These are phyloP conservation scores for Apolygus lucorum DNA, from an alignment of 1,140 invertebrate genomes.

Conservation along the genomic window DNA sequence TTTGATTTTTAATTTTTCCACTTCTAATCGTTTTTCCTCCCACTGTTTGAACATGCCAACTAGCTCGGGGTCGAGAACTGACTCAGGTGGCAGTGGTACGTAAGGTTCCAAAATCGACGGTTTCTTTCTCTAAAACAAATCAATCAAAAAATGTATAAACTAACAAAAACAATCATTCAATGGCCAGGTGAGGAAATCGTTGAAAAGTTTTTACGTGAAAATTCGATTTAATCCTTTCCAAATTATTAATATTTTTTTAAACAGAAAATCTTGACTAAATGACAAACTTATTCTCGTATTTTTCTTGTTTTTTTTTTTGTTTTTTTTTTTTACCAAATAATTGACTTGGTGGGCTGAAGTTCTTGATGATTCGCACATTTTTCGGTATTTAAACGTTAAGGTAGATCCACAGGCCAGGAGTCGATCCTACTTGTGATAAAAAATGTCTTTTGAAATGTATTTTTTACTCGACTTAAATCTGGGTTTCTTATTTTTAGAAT, in stretches of 20 bases:
- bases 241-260: not conserved
- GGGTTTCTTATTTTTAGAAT: no score
- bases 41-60: slow-evolving; percentile 5
- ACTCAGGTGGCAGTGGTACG: not conserved
- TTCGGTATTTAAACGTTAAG: no score
- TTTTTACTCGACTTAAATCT: no score
- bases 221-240: not conserved
- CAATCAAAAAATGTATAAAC: not conserved
- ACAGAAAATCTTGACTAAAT: not conserved
- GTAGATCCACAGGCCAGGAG: no score
- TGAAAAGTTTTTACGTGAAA: not conserved
- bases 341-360: no score
- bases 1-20: not conserved
- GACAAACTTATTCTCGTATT: no score
- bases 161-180: not conserved
- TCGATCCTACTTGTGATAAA: no score
- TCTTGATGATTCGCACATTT: no score
- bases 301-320: no score
- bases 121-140: not conserved
- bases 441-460: no score
- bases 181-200: not conserved
- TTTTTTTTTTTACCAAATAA: no score
- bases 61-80: slow-evolving; percentile 13
- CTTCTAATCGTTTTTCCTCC: not conserved
- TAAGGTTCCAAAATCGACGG: not conserved